Percentiles rank a stretch among this genome's conserved stretches.
These are phyloP conservation scores for Platycercus adscitus DNA, from an alignment of 2,113 vertebrate species.

Conservation along the genomic window DNA sequence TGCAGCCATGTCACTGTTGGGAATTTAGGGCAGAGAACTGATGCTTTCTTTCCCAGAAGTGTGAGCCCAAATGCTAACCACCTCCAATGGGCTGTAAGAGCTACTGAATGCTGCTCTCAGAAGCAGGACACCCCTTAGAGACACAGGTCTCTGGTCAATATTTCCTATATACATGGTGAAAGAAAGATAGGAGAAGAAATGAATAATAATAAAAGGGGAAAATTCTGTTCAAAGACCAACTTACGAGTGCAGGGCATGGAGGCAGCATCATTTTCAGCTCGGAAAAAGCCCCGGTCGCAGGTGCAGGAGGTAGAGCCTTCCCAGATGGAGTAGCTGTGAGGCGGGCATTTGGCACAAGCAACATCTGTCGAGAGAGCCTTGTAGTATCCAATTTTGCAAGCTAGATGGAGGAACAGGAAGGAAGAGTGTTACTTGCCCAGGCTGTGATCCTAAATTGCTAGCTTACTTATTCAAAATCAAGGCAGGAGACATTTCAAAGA, in stretches of 20 bases:
- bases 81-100: neutral
- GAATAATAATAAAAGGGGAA: neutral
- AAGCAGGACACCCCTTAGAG: neutral
- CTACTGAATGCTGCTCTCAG: neutral
- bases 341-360: conserved; percentile 92
- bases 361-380: conserved; percentile 90
- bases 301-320: conserved; percentile 94
- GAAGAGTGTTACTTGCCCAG: conserved; percentile 5
- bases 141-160: neutral
- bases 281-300: conserved; percentile 93
- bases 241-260: conserved; percentile 96
- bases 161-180: neutral
- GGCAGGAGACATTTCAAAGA: conserved; percentile 44
- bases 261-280: conserved; percentile 90
- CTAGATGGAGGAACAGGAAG: conserved; percentile 70
- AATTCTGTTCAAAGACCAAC: conserved; percentile 53
- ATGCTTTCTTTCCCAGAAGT: neutral
- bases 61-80: neutral
- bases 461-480: conserved; percentile 40
- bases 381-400: conserved; percentile 96
- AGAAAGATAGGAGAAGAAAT: neutral
- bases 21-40: neutral
- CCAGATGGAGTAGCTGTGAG: conserved; percentile 92
- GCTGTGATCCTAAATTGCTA: neutral
- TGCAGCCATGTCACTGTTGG: neutral